phyloP scores from a whole-genome alignment of 37 sponge, comb jelly and placozoan genomes.

The Ianthella basta region DNA sequence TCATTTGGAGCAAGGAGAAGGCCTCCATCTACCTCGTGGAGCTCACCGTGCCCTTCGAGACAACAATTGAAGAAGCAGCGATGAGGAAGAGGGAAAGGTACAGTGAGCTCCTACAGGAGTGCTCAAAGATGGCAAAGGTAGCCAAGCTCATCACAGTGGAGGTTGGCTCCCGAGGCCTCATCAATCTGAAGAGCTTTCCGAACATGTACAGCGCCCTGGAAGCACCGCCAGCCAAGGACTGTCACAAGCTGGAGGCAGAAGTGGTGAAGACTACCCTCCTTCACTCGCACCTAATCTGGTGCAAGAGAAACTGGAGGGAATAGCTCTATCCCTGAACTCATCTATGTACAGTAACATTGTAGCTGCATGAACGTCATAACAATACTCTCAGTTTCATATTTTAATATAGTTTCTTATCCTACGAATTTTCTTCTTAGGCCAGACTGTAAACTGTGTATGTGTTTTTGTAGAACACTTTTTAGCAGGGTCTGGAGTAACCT shows the following conservation, averaged over 20 bases:
- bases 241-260: neutral
- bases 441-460: conserved; percentile 14
- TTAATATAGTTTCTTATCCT: neutral
- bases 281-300: conserved; percentile 11
- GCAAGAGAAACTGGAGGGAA: conserved; percentile 4
- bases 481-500: conserved; percentile 22
- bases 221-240: neutral
- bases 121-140: neutral
- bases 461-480: conserved; percentile 28
- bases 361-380: no score
- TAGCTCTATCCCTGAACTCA: neutral
- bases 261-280: neutral
- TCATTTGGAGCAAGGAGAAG: conserved; percentile 21
- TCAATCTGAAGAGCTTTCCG: neutral
- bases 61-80: conserved; percentile 4
- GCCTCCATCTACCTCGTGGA: conserved; percentile 11
- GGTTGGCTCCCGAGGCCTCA: conserved; percentile 2
- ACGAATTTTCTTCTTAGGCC: neutral
- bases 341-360: no score
- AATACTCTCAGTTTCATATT: no score
- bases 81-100: conserved; percentile 10
- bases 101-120: neutral
- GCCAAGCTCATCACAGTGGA: conserved; percentile 3
- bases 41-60: conserved; percentile 15
- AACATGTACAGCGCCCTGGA: neutral